Base-by-base conservation (phyloP, 2,113 vertebrate species). In the Xenopus borealis region DNA sequence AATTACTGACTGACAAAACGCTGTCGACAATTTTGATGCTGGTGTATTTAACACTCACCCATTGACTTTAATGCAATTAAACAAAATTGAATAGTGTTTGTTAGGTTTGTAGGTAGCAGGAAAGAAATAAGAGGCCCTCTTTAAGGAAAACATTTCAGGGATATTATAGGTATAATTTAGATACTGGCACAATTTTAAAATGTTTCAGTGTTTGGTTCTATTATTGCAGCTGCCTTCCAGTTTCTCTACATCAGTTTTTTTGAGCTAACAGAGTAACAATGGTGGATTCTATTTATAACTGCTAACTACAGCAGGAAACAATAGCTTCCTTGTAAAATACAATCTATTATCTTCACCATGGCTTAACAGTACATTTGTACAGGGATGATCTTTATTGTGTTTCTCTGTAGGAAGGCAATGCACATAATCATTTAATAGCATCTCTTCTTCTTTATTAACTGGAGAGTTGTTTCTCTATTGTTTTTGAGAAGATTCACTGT, bases 361-460 rank as follows among this genome's bases (percentile, higher is more conserved):
- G 64, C 71, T 69, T 66, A 40, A 62, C 57, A 44, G 65, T 62
- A 68, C 72, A 62, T 75, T 75, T 75, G 55, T 62, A 62, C 65
- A 47, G 47, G 45, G 40, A 40, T 61, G 72, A 68, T 75, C 23
- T 62, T 67, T 75, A 75, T 75, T 75, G 19, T 75, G 64, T 61
- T 62, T 46, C 40, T 62, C 72, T 68, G 23, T 62, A 67, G 66
- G 53, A 68, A 53, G 17, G 40, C 53, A 68, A 50, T 62, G 66
- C 52, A 69, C 44, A 62, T 75, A 69, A 75, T 75, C 65, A 69
- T 75, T 75, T 75, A 75, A 75, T 75, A 62, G 19, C 72, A 75
- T 75, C 72, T 68, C 66, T 20, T 59, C 65, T 73, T 57, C 50
- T 58, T 75, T 62, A 75, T 75, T 69, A 69, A 52, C 8, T 12